Conservation (phyloP, 2,113 vertebrate species). For the Siniperca chuatsi region DNA sequence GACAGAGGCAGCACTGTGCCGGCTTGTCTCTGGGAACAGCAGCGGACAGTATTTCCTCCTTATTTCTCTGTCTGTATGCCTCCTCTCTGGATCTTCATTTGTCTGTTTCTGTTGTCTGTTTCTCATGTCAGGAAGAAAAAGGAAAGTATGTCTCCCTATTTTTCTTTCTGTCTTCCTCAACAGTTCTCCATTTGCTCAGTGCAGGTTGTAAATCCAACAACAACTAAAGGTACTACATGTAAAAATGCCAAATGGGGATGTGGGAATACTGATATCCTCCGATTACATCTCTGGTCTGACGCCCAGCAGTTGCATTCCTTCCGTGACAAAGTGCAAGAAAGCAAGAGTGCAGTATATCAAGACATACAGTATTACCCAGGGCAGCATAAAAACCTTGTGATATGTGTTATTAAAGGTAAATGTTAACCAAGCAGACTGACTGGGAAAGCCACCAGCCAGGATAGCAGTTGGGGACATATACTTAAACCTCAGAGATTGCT, state of each 20-base stretch:
- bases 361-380: neutral
- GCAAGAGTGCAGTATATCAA: constrained; percentile 12
- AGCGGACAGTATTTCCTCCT: constrained; percentile 51
- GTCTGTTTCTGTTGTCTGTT: constrained; percentile 43
- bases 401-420: constrained; percentile 52
- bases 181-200: constrained; percentile 45
- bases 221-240: constrained; percentile 59
- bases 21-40: constrained; percentile 59
- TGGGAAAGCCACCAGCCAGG: constrained; percentile 1
- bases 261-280: constrained; percentile 54
- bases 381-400: constrained; percentile 7
- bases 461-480: constrained; percentile 11
- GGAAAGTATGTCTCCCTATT: constrained; percentile 8
- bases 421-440: constrained; percentile 42
- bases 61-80: constrained; percentile 63
- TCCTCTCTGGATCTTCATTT: constrained; percentile 49
- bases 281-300: constrained; percentile 56
- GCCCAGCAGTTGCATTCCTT: constrained; percentile 60
- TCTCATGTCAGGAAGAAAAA: constrained; percentile 42
- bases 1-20: constrained; percentile 68
- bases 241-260: constrained; percentile 55
- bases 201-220: constrained; percentile 70
- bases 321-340: constrained; percentile 24
- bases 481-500: neutral
- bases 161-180: constrained; percentile 3